Evolutionary conservation across 1,140 invertebrate genomes (phyloP).

Genomic region (Probaryconus sp.): DNA sequence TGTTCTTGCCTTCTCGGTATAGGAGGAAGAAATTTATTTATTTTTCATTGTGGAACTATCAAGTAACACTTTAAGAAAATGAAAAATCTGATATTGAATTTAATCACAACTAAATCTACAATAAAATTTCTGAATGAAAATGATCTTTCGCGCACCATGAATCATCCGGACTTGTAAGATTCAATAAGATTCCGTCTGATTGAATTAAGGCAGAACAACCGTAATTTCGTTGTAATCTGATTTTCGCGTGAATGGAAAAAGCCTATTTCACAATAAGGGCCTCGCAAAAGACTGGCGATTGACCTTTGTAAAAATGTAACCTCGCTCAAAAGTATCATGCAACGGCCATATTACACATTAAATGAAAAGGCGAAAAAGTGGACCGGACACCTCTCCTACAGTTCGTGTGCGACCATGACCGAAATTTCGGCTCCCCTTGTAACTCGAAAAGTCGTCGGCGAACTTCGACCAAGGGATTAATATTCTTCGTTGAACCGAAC

Average conservation of each 20-base stretch:
- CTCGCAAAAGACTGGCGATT: slow-evolving; percentile 15
- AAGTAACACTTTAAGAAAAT: too few species aligned
- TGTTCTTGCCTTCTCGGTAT: too few species aligned
- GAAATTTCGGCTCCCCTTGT: slow-evolving; percentile 36
- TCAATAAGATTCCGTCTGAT: too few species aligned
- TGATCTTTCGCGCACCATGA: too few species aligned
- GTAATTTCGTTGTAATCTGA: too few species aligned
- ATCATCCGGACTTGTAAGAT: too few species aligned
- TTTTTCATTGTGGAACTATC: too few species aligned
- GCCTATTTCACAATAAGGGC: slow-evolving; percentile 6
- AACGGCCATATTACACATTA: slow-evolving; percentile 23
- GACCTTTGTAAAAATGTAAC: slow-evolving; percentile 31
- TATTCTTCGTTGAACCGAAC: slow-evolving; percentile 44
- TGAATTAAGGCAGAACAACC: too few species aligned
- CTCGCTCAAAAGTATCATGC: slow-evolving; percentile 20
- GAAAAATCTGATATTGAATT: too few species aligned
- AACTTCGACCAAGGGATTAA: slow-evolving; percentile 47
- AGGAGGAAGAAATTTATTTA: too few species aligned
- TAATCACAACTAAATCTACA: too few species aligned
- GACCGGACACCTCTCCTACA: slow-evolving; percentile 37
- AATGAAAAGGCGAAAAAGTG: slow-evolving; percentile 17
- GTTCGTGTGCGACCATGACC: slow-evolving; percentile 49
- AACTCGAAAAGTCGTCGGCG: slow-evolving; percentile 38
- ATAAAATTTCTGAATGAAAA: too few species aligned
- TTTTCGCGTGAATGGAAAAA: background rate